These are phyloP conservation scores for Siphonodentalium dalli DNA, from an alignment of 2,888 invertebrate species.

Conservation along the genomic window DNA sequence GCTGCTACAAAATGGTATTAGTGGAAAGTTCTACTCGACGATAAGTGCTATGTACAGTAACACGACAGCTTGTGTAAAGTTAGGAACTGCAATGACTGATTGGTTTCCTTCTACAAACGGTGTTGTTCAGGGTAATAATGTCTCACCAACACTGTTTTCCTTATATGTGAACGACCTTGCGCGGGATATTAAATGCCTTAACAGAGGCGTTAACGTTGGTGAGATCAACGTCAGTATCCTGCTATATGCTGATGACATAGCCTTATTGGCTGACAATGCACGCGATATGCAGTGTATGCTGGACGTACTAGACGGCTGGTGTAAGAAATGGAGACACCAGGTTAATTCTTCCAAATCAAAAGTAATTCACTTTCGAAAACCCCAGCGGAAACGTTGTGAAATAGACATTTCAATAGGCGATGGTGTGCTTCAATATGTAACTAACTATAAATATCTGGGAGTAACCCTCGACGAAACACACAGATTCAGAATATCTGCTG, in stretches of 20 bases:
- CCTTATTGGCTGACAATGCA: not conserved
- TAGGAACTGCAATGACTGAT: too few species aligned
- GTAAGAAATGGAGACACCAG: not conserved
- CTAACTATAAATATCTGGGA: not conserved
- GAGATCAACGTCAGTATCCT: too few species aligned
- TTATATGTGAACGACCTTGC: too few species aligned
- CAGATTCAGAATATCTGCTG: not conserved
- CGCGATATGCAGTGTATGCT: not conserved
- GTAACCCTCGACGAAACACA: not conserved
- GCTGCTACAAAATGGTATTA: not conserved
- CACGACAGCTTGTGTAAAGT: not conserved
- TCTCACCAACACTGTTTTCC: too few species aligned
- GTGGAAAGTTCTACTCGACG: not conserved
- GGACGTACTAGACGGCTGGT: not conserved
- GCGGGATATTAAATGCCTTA: too few species aligned
- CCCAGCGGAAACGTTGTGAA: not conserved
- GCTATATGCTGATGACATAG: slow-evolving; percentile 2
- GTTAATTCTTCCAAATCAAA: not conserved
- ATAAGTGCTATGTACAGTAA: not conserved
- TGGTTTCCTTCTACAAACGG: too few species aligned
- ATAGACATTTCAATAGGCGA: not conserved
- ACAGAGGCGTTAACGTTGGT: too few species aligned
- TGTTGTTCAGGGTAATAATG: too few species aligned
- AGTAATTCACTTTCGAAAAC: not conserved
- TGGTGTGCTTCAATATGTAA: not conserved